A percentile compares a stretch with the other conserved stretches of the same genome.
phyloP scores from a whole-genome alignment of 2,888 invertebrate species.

The Cryptocephalus moraei region DNA sequence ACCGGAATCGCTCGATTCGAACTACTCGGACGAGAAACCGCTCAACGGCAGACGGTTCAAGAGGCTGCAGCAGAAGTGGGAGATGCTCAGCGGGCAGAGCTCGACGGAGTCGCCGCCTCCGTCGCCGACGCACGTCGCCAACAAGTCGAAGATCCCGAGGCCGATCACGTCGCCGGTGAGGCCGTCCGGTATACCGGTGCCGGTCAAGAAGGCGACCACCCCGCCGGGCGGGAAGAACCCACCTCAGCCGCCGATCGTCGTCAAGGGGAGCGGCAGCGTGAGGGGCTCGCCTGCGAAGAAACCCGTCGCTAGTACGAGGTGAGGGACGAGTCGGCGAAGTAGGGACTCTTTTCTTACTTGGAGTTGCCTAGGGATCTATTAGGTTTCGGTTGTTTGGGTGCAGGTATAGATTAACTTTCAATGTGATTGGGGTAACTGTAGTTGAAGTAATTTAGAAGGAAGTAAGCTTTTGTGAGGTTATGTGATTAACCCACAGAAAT shows the following conservation, averaged over 20 bases:
- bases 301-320: slow-evolving; percentile 21
- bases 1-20: slow-evolving; percentile 34
- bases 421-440: no score
- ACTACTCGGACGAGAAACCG: slow-evolving; percentile 34
- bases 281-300: slow-evolving; percentile 21
- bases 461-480: no score
- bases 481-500: no score
- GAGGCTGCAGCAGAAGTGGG: slow-evolving; percentile 71
- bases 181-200: slow-evolving; percentile 49
- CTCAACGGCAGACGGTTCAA: slow-evolving; percentile 59
- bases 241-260: not conserved
- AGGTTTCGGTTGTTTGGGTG: no score
- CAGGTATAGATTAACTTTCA: no score
- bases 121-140: slow-evolving; percentile 34
- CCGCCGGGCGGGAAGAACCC: slow-evolving; percentile 23
- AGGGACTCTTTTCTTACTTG: no score
- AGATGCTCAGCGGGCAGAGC: slow-evolving; percentile 55
- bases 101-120: slow-evolving; percentile 33
- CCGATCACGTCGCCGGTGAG: slow-evolving; percentile 63
- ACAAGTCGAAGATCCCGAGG: slow-evolving; percentile 64
- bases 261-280: slow-evolving; percentile 9
- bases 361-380: no score
- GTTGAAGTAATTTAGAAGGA: no score
- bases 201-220: slow-evolving; percentile 30
- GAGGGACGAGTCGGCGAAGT: slow-evolving; percentile 2